Percentiles rank a stretch among this genome's conserved stretches.
phyloP scores from a whole-genome alignment of 2,888 invertebrate species.

The Sminthurinus aureus region DNA sequence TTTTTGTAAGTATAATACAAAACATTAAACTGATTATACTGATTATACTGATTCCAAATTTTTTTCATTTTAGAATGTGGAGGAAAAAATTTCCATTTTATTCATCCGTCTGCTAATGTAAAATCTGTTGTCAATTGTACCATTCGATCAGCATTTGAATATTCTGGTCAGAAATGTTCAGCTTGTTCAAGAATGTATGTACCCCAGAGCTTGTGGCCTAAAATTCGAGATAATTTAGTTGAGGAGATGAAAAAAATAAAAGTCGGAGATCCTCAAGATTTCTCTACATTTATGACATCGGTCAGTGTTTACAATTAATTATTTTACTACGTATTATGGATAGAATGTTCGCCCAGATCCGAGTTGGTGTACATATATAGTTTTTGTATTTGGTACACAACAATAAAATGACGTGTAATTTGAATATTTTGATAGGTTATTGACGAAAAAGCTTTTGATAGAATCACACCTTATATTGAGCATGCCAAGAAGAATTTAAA shows the following conservation, averaged over 20 bases:
- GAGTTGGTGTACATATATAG: too few species aligned
- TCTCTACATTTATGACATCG: slow-evolving; percentile 85
- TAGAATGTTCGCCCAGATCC: too few species aligned
- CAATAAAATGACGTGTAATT: too few species aligned
- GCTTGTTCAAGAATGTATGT: slow-evolving; percentile 98
- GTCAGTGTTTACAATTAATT: too few species aligned
- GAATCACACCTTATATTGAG: slow-evolving; percentile 89
- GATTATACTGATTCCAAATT: too few species aligned
- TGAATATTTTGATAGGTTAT: too few species aligned
- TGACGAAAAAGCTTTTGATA: slow-evolving; percentile 88
- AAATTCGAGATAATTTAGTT: slow-evolving; percentile 76
- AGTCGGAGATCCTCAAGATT: slow-evolving; percentile 85
- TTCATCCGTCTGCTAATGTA: slow-evolving; percentile 90
- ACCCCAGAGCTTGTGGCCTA: slow-evolving; percentile 85
- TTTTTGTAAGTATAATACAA: too few species aligned
- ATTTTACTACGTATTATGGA: too few species aligned
- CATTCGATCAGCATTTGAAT: slow-evolving; percentile 94
- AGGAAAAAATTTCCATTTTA: slow-evolving; percentile 98
- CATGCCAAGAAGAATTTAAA: slow-evolving; percentile 80
- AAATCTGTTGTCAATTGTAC: slow-evolving; percentile 82
- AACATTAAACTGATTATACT: too few species aligned
- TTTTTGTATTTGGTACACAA: too few species aligned
- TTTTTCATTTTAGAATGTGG: slow-evolving; percentile 92
- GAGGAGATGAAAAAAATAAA: slow-evolving; percentile 76
- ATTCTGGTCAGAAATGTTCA: slow-evolving; percentile 97